Evolutionary conservation across 2,113 vertebrate genomes (phyloP).

Genomic region (Cavia porcellus): DNA sequence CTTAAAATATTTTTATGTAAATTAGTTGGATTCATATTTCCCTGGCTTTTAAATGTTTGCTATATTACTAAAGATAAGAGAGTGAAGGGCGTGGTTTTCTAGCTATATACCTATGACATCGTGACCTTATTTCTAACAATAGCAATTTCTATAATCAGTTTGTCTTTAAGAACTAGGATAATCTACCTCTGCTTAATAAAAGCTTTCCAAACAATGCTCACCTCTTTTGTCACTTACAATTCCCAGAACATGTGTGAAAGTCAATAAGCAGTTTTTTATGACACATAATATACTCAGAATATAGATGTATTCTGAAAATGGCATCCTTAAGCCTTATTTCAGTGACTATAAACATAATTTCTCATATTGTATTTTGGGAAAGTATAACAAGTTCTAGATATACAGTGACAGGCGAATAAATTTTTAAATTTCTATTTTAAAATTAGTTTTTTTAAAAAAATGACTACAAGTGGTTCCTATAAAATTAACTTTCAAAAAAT

Average conservation of each 20-base stretch:
- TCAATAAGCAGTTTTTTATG: background rate
- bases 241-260: background rate
- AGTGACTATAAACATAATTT: conserved; percentile 7
- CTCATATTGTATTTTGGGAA: background rate
- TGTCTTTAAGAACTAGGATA: background rate
- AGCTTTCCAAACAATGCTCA: background rate
- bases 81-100: background rate
- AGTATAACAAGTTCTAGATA: background rate
- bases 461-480: background rate
- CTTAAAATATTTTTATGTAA: conserved; percentile 39
- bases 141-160: background rate
- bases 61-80: background rate
- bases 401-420: background rate
- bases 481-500: background rate
- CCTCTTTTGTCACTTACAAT: background rate
- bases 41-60: background rate
- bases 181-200: background rate
- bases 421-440: background rate
- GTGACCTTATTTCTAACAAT: background rate
- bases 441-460: conserved; percentile 9
- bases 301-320: background rate
- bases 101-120: background rate
- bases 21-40: background rate
- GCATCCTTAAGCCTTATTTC: background rate
- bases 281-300: background rate